phyloP scores from a whole-genome alignment of 2,888 invertebrate genomes.

The Drosophila formosana region DNA sequence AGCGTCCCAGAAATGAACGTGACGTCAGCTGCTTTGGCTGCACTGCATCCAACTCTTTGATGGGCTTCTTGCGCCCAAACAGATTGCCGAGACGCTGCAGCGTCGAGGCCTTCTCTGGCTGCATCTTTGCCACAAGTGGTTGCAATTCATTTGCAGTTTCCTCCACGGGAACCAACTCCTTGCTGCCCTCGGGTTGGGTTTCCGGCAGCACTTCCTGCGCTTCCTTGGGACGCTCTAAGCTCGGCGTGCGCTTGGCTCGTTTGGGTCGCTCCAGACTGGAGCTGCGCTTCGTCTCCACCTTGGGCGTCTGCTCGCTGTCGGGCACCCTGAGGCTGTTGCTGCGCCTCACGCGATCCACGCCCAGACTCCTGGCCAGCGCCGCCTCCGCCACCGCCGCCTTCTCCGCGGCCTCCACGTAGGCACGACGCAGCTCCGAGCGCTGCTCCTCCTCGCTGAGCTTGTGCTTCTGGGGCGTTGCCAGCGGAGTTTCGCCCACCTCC shows the following conservation, averaged over 20 bases:
- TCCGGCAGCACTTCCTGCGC: neutral
- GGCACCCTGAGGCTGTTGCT: slow-evolving; percentile 56
- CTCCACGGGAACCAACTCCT: neutral
- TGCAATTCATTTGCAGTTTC: neutral
- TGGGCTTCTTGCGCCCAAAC: slow-evolving; percentile 19
- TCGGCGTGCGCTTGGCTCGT: slow-evolving; percentile 41
- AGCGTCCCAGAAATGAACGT: slow-evolving; percentile 83
- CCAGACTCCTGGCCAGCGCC: slow-evolving; percentile 49
- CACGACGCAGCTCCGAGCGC: slow-evolving; percentile 49
- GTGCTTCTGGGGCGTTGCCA: neutral
- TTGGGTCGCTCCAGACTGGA: slow-evolving; percentile 58
- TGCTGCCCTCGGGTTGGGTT: neutral
- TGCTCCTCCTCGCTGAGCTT: slow-evolving; percentile 61
- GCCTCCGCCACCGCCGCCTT: slow-evolving; percentile 55
- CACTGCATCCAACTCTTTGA: neutral
- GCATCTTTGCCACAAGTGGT: neutral
- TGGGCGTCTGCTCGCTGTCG: slow-evolving; percentile 32
- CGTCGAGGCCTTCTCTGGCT: slow-evolving; percentile 16
- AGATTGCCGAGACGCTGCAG: slow-evolving; percentile 33
- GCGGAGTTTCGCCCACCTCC: slow-evolving; percentile 58
- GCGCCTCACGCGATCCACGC: slow-evolving; percentile 51
- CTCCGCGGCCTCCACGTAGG: slow-evolving; percentile 67
- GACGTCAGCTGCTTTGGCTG: slow-evolving; percentile 58
- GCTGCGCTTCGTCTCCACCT: slow-evolving; percentile 55
- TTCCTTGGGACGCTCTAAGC: slow-evolving; percentile 48